Evolutionary conservation across 1,140 invertebrate species (phyloP).

Genomic region (Drosophila obscura): DNA sequence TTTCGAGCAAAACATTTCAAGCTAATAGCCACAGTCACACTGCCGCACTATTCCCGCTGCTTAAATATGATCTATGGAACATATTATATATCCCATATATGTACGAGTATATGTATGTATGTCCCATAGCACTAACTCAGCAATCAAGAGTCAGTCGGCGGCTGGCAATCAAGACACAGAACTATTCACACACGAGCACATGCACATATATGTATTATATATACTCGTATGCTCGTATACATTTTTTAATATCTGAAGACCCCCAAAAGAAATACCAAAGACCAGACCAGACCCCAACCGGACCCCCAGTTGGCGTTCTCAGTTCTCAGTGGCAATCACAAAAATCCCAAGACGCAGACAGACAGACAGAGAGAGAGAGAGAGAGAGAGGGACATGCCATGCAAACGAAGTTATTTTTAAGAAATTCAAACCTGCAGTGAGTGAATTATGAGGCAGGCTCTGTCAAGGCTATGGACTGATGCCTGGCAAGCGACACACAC

Average conservation of each 20-base stretch:
- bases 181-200: constrained; percentile 43
- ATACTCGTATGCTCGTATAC: constrained; percentile 1
- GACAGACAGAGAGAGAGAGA: not conserved
- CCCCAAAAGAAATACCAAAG: constrained; percentile 30
- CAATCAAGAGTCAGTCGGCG: constrained; percentile 25
- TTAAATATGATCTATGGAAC: constrained; percentile 13
- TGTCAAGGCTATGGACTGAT: constrained; percentile 70
- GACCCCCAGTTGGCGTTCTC: no score
- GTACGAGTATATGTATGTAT: no score
- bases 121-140: constrained; percentile 47
- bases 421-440: constrained; percentile 81
- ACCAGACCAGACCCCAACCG: constrained; percentile 5
- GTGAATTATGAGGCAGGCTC: constrained; percentile 75
- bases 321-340: not conserved
- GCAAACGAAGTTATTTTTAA: constrained; percentile 80
- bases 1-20: no score
- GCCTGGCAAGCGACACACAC: constrained; percentile 66
- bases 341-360: constrained; percentile 1
- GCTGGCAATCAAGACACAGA: constrained; percentile 7
- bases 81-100: no score
- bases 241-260: constrained; percentile 6
- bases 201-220: constrained; percentile 40
- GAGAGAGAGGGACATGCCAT: constrained; percentile 51
- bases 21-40: not conserved
- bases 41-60: not conserved